Base-by-base conservation (phyloP, 2,888 invertebrate genomes). In the Spisula subtruncata region DNA sequence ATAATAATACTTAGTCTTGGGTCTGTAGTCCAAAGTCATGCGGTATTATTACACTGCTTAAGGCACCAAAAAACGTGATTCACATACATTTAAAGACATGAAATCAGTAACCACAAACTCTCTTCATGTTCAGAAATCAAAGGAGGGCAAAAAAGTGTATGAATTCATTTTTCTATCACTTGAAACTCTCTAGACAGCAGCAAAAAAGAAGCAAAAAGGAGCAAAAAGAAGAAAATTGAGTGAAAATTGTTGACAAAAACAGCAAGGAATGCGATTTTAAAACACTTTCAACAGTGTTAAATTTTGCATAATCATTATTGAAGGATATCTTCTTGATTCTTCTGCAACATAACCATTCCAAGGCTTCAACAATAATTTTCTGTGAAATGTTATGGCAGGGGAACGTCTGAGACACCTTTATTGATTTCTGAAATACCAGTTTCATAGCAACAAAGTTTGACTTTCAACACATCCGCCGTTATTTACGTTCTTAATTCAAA, bases 181-280 rank as follows among this genome's bases (percentile, higher is more conserved):
- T 2, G 1, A 18, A 32, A 75, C 75, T 10, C 75, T 75, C 75
- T 35, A 16, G 35, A 18, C 75, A 18, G n/a, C 35, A 0, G 35
- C 32, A 75, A 75, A 75, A 16, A 25, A 10, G 29, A 29, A 0
- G 35, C 32, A 75, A 75, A 75, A 16, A 25, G n/a, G 29, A 29
- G 32, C 71, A 71, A 71, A 71, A 75, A 35, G 0, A 14, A 16
- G 32, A 32, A 75, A 25, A 75, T 75, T 75, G 25, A 32, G 35
- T 32, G 18, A 25, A 75, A 32, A 35, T 75, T 75, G 75, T 32
- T 1, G 25, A 75, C 75, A 75, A 75, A 75, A 75, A 75, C 60
- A 66, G 60, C 60, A 66, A 25, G 25, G n/a, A 66, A n/a, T 66
- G 60, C 10, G n/a, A 66, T 25, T 10, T 25, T 66, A 25, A 66